Evolutionary conservation across 2,888 invertebrate species (phyloP).

Genomic region (Megalurothrips usitatus): DNA sequence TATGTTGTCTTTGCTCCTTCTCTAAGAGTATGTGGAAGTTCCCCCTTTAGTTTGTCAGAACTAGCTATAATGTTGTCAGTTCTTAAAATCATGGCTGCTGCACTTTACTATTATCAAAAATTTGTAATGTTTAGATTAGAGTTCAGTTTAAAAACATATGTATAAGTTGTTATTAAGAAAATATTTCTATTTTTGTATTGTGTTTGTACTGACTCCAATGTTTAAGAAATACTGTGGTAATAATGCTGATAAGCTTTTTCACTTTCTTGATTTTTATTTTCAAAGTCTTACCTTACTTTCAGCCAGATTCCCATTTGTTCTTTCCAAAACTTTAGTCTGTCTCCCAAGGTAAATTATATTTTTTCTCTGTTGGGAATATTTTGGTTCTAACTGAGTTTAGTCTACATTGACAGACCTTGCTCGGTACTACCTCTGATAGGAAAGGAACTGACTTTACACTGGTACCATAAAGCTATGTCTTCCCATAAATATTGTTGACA

Average conservation of each 20-base stretch:
- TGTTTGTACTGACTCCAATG: not conserved
- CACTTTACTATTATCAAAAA: not conserved
- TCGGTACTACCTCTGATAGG: too few species aligned
- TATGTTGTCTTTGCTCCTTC: not conserved
- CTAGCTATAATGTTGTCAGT: not conserved
- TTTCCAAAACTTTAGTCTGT: not conserved
- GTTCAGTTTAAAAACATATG: not conserved
- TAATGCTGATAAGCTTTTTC: not conserved
- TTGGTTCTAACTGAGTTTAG: too few species aligned
- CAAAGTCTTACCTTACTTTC: not conserved
- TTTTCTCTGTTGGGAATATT: too few species aligned
- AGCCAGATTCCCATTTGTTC: not conserved
- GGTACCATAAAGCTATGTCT: not conserved
- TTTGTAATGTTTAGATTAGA: not conserved
- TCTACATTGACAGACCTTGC: too few species aligned
- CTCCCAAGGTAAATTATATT: too few species aligned
- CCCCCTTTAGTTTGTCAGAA: not conserved
- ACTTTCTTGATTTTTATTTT: not conserved
- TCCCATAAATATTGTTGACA: not conserved
- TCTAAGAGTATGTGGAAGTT: not conserved
- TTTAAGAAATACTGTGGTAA: not conserved
- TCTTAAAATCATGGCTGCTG: not conserved
- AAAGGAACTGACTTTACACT: not conserved
- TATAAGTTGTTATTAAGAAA: not conserved
- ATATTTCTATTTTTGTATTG: constrained; percentile 8